Evolutionary conservation across 2,797 vertebrate species (phyloP).

Genomic region (Pterois miles): DNA sequence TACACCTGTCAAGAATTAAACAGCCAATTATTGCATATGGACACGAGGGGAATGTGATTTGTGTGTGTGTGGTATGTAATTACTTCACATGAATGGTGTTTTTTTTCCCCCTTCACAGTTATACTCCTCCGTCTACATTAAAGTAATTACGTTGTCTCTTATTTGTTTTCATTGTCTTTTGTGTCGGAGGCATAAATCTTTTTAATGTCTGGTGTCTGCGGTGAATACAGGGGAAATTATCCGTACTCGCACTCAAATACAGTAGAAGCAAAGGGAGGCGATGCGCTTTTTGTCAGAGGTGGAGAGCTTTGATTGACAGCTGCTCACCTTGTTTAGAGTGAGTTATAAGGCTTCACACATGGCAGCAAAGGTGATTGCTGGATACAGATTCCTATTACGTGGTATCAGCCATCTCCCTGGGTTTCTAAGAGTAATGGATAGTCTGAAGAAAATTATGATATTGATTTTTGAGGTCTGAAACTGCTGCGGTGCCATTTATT

Average conservation of each 20-base stretch:
- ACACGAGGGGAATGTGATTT: conserved; percentile 1
- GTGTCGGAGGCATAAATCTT: conserved; percentile 36
- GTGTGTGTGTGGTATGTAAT: conserved; percentile 28
- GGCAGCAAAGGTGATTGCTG: not conserved
- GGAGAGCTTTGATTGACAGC: conserved; percentile 32
- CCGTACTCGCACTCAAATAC: conserved; percentile 2
- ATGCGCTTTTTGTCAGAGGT: conserved; percentile 9
- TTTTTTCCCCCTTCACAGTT: not conserved
- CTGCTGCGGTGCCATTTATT: conserved; percentile 27
- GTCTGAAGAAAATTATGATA: conserved; percentile 36
- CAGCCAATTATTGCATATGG: conserved; percentile 29
- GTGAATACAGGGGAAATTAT: conserved; percentile 50
- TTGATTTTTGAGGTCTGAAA: conserved; percentile 38
- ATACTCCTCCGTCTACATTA: conserved; percentile 31
- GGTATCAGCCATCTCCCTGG: conserved; percentile 5
- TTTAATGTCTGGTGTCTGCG: conserved; percentile 22
- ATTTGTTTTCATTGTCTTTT: conserved; percentile 36
- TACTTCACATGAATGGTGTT: not conserved
- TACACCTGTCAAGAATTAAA: conserved; percentile 45
- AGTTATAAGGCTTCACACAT: conserved; percentile 17
- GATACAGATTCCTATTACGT: conserved; percentile 6
- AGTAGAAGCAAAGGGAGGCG: not conserved
- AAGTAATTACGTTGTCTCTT: conserved; percentile 40
- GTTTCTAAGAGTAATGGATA: conserved; percentile 6
- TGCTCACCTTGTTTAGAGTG: conserved; percentile 21